phyloP scores from a whole-genome alignment of 2,113 vertebrate species.

The Lamprotornis superbus region DNA sequence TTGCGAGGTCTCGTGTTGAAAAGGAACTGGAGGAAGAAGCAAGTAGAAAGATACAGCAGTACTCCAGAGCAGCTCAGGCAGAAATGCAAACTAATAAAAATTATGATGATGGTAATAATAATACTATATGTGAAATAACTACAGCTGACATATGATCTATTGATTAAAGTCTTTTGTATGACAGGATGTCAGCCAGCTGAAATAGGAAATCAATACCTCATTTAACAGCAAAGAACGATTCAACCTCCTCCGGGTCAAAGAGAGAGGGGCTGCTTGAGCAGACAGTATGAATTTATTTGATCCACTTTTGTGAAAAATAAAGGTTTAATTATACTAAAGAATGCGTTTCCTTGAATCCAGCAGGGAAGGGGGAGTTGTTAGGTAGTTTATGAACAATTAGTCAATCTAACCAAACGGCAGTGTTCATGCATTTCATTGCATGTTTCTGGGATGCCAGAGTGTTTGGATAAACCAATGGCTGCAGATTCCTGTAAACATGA shows the following conservation, averaged over 20 bases:
- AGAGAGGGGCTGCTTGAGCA: conserved; percentile 4
- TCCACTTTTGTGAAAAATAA: conserved; percentile 1
- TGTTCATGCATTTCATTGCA: neutral
- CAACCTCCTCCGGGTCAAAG: conserved; percentile 4
- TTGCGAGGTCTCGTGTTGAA: neutral
- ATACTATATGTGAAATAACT: conserved; percentile 54
- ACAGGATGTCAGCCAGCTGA: conserved; percentile 47
- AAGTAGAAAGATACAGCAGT: neutral
- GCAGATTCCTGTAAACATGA: neutral
- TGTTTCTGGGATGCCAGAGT: neutral
- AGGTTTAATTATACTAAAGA: conserved; percentile 8
- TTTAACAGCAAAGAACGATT: conserved; percentile 37
- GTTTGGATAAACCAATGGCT: neutral
- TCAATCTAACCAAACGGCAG: neutral
- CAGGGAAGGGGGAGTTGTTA: neutral
- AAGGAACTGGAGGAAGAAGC: neutral
- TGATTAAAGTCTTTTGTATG: conserved; percentile 54
- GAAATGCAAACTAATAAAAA: conserved; percentile 57
- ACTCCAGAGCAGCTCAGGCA: neutral
- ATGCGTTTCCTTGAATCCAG: neutral
- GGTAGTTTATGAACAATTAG: neutral
- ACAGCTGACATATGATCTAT: conserved; percentile 52
- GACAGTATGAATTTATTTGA: conserved; percentile 27
- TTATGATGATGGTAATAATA: conserved; percentile 56
- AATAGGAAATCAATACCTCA: conserved; percentile 66